Percentiles rank a stretch among this genome's conserved stretches.
These are phyloP conservation scores for Orientallactaga sibirica DNA, from an alignment of 2,797 vertebrate species.

Conservation along the genomic window DNA sequence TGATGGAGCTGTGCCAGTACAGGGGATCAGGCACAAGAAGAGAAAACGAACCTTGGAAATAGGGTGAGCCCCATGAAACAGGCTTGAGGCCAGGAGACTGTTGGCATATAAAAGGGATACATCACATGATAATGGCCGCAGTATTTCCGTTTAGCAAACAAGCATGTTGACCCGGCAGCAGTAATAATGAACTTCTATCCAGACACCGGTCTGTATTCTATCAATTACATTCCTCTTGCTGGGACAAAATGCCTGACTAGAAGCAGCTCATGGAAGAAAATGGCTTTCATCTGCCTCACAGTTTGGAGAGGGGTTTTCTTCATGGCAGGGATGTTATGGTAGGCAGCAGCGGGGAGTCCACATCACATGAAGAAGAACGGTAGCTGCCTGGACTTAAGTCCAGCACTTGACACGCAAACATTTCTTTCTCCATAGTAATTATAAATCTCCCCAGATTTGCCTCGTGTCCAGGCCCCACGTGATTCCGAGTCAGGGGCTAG, in stretches of 20 bases:
- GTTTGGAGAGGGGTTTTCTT: no score
- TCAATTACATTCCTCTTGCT: no score
- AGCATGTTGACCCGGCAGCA: no score
- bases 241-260: no score
- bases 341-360: no score
- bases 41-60: not conserved
- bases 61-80: rapidly evolving
- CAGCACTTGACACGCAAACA: not conserved
- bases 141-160: not conserved
- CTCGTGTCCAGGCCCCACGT: not conserved
- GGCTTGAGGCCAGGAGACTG: no score
- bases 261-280: no score
- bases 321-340: no score
- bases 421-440: not conserved
- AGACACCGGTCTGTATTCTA: not conserved
- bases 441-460: rapidly evolving
- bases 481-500: not conserved
- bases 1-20: rapidly evolving
- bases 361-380: not conserved
- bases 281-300: no score
- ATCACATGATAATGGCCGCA: not conserved
- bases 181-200: not conserved
- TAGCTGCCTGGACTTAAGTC: no score
- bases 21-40: not conserved
- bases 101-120: rapidly evolving